A percentile compares a stretch with the other conserved stretches of the same genome.
phyloP scores from a whole-genome alignment of 2,888 invertebrate species.

The Cynaeus angustus region DNA sequence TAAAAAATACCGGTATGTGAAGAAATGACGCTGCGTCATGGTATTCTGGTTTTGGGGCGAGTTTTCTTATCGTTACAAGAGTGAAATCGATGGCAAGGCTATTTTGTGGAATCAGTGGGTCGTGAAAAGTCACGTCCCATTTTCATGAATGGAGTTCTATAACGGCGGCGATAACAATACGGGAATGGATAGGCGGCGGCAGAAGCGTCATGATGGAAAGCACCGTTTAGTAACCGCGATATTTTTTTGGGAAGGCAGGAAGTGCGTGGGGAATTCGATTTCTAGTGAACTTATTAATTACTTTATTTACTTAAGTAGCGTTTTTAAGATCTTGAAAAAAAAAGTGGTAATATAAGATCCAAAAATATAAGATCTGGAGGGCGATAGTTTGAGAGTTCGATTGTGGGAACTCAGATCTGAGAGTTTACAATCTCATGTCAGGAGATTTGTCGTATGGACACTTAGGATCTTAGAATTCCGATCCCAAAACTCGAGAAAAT shows the following conservation, averaged over 20 bases:
- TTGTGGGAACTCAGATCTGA: no score
- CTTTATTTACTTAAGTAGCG: no score
- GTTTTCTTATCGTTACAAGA: constrained; percentile 55
- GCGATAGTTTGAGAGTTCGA: no score
- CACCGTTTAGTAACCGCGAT: constrained; percentile 2
- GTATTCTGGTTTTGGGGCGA: constrained; percentile 42
- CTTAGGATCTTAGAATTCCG: no score
- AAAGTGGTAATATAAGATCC: no score
- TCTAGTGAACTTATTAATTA: no score
- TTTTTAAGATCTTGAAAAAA: no score
- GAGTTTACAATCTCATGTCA: no score
- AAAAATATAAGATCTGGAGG: no score
- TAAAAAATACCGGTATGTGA: constrained; percentile 26
- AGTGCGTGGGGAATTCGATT: neutral
- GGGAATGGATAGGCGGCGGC: constrained; percentile 34
- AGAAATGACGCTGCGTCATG: constrained; percentile 34
- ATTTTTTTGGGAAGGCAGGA: constrained; percentile 2
- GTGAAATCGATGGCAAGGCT: constrained; percentile 55
- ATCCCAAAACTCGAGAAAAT: no score
- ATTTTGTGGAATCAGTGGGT: constrained; percentile 52
- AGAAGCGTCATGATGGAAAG: constrained; percentile 32
- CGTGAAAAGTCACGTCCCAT: constrained; percentile 52
- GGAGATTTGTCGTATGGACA: no score
- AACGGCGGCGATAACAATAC: constrained; percentile 45
- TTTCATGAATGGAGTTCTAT: constrained; percentile 47